Evolutionary conservation across 2,113 vertebrate genomes (phyloP), one percentile per base, ranked within the genome.

Genomic region (Percopsis transmontana): DNA sequence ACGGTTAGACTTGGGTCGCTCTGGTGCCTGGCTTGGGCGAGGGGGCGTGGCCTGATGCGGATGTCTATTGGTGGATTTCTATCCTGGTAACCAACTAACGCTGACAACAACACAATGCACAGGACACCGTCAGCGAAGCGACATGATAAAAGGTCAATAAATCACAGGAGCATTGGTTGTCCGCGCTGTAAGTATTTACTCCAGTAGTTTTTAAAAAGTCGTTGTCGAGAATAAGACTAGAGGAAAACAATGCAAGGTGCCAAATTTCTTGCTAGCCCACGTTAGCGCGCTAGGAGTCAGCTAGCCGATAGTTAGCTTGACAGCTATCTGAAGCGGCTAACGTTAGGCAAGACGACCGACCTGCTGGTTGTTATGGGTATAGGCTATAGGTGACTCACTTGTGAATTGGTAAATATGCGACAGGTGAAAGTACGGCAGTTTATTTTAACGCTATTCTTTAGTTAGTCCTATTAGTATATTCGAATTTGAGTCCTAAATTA

Each of bases 1-100:
- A n/a, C n/a, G n/a, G n/a, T n/a, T n/a, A n/a, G n/a, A n/a, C n/a
- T n/a, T n/a, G n/a, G n/a, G n/a, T n/a, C n/a, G n/a, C n/a, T n/a
- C n/a, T n/a, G n/a, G n/a, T n/a, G n/a, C n/a, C 40, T 5, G 40
- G 53, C 53, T 15, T 10, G 23, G 23, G 19, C 10, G 47, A 10
- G 62, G 56, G 83, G 87, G 90, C 72, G 88, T 89, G 84, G 9
- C 81, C 39, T 2, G 41, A 8, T 20, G 41, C 33, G 2, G 58
- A 78, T 41, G 40, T 62, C 68, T 15, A 92, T 93, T 92, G 90
- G 91, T 73, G 55, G 77, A 59, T 9, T 1, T n/a, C 73, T 81
- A 62, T 81, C 85, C 82, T 91, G 82, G 92, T 92, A 87, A 92
- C 91, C 76, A 78, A 77, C 65, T 55, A 23, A 39, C 47, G 80